phyloP scores from a whole-genome alignment of 2,797 vertebrate species.

The Brachymystax lenok region DNA sequence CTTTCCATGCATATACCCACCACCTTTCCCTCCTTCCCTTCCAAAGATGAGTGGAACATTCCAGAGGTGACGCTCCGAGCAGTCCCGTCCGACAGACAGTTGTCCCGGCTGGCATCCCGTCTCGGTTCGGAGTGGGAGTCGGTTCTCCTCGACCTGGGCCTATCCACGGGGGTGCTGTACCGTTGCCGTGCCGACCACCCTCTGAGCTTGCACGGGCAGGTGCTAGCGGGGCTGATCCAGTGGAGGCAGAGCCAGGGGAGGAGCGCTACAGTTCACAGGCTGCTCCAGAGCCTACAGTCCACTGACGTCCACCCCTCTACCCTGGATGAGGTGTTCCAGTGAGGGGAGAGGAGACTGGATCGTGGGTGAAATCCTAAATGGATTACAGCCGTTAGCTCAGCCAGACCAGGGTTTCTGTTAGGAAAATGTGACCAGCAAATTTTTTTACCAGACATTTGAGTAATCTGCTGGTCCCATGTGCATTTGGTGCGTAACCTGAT shows the following conservation, averaged over 20 bases:
- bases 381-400: too few relatives aligned
- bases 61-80: slow-evolving; percentile 66
- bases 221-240: slow-evolving; percentile 81
- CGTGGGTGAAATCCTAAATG: neutral
- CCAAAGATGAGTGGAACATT: slow-evolving; percentile 63
- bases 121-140: slow-evolving; percentile 87
- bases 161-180: slow-evolving; percentile 81
- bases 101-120: slow-evolving; percentile 81
- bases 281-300: slow-evolving; percentile 73
- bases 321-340: slow-evolving; percentile 74
- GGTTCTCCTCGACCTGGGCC: slow-evolving; percentile 83
- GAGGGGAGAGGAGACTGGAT: slow-evolving; percentile 26
- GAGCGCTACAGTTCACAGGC: slow-evolving; percentile 78
- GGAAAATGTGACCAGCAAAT: too few relatives aligned
- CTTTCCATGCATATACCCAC: neutral
- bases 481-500: too few relatives aligned
- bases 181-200: slow-evolving; percentile 84
- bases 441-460: too few relatives aligned
- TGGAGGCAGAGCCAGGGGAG: slow-evolving; percentile 84
- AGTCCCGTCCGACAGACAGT: slow-evolving; percentile 82
- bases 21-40: neutral
- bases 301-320: slow-evolving; percentile 77
- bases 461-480: too few relatives aligned
- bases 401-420: too few relatives aligned
- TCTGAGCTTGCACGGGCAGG: slow-evolving; percentile 78